Evolutionary conservation across 92 coral and sea anemone species (phyloP).

Genomic region (Siderastrea siderea): DNA sequence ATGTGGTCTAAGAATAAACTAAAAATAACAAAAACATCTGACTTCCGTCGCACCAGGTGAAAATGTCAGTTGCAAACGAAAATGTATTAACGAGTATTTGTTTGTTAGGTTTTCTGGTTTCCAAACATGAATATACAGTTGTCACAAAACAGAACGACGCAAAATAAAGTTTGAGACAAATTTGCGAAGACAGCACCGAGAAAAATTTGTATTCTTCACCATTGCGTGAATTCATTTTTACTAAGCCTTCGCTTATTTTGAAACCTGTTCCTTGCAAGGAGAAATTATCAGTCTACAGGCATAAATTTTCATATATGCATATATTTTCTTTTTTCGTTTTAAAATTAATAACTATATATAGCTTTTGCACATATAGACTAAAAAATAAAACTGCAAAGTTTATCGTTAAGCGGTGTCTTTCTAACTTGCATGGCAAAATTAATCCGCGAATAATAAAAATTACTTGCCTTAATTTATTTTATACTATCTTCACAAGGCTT

Average conservation of each 20-base stretch:
- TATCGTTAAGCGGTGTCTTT: background rate
- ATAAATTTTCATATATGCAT: background rate
- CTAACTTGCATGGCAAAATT: background rate
- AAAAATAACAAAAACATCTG: background rate
- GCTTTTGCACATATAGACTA: background rate
- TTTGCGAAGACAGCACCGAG: background rate
- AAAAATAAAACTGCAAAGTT: background rate
- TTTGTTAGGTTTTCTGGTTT: background rate
- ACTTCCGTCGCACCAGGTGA: background rate
- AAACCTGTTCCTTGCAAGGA: background rate
- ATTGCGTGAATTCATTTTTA: constrained; percentile 12
- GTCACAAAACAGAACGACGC: background rate
- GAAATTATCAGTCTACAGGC: background rate
- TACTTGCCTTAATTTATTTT: background rate
- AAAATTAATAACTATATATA: background rate
- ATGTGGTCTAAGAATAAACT: background rate
- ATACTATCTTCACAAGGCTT: background rate
- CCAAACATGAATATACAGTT: background rate
- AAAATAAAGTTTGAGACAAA: background rate
- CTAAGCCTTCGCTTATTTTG: background rate
- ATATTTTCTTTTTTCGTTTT: background rate
- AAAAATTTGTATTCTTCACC: background rate
- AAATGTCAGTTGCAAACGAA: background rate
- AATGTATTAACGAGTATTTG: background rate
- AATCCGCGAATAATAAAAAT: background rate